phyloP scores from a whole-genome alignment of 2,113 vertebrate species.

The Buteo buteo region DNA sequence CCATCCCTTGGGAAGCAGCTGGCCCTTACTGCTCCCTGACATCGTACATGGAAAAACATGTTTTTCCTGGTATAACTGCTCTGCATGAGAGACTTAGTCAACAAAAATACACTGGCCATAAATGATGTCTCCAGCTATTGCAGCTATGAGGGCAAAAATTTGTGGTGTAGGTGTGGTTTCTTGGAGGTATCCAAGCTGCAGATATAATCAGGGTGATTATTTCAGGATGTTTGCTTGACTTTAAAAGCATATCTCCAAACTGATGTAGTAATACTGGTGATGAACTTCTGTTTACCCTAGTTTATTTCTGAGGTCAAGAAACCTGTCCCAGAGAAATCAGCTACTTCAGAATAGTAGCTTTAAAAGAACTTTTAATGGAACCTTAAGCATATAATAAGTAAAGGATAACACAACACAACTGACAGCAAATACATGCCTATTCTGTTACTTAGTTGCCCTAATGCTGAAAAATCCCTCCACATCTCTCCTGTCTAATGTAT shows the following conservation, averaged over 20 bases:
- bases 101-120: background rate
- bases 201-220: background rate
- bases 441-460: background rate
- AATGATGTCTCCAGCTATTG: background rate
- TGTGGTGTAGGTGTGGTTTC: background rate
- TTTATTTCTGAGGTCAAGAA: background rate
- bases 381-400: background rate
- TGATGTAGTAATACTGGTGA: background rate
- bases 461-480: background rate
- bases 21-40: background rate
- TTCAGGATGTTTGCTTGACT: background rate
- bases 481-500: background rate
- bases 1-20: background rate
- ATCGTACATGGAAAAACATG: accelerated
- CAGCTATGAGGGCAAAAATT: background rate
- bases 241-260: background rate
- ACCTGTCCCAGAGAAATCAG: background rate
- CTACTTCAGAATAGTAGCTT: background rate
- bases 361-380: background rate
- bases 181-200: background rate
- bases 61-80: background rate
- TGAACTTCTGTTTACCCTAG: background rate
- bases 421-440: background rate
- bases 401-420: background rate
- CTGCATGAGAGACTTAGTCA: background rate